A percentile compares a stretch with the other conserved stretches of the same genome.
phyloP scores from a whole-genome alignment of 2,888 invertebrate genomes.

The Diplolepis rosae region DNA sequence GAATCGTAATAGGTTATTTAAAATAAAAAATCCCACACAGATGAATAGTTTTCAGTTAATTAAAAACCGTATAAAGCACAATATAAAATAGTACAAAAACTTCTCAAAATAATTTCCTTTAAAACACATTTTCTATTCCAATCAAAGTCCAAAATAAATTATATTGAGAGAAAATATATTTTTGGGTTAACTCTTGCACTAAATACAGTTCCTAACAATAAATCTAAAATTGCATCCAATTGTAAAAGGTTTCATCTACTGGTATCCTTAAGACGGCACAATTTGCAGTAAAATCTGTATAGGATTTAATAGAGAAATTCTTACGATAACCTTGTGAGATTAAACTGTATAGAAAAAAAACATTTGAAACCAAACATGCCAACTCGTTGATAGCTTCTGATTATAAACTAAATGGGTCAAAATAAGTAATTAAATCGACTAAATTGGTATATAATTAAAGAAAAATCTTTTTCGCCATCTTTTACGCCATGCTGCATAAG shows the following conservation, averaged over 20 bases:
- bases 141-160: neutral
- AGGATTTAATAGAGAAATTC: no score
- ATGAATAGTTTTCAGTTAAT: neutral
- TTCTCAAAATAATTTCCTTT: neutral
- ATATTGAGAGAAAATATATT: neutral
- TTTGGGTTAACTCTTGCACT: neutral
- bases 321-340: neutral
- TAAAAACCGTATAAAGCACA: neutral
- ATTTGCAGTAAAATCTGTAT: neutral
- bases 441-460: neutral
- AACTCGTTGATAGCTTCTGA: neutral
- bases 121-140: neutral
- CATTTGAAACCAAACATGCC: neutral
- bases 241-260: constrained; percentile 2
- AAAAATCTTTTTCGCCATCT: constrained; percentile 21
- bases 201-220: neutral
- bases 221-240: neutral
- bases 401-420: neutral
- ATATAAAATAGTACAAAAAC: neutral
- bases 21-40: neutral
- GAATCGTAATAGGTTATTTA: neutral
- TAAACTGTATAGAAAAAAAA: neutral
- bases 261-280: constrained; percentile 1
- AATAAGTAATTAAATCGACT: neutral
- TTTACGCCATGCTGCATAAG: constrained; percentile 1